These are phyloP conservation scores for Ochotona princeps DNA, from an alignment of 2,113 vertebrate genomes.

Conservation along the genomic window DNA sequence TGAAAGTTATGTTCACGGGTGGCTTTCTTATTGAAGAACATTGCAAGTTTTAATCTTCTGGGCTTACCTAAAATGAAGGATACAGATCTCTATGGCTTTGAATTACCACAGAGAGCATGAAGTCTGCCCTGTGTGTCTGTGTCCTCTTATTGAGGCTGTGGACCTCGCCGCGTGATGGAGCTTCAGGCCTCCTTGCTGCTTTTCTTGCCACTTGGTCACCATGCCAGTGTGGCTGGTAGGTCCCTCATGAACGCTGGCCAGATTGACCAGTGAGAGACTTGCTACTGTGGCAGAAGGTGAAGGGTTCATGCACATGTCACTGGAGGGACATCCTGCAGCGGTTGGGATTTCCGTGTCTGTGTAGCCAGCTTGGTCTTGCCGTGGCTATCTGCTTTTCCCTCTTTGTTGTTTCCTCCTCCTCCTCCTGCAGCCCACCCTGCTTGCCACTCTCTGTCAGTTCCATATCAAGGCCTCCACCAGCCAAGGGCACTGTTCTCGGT, in stretches of 20 bases:
- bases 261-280: too few relatives aligned
- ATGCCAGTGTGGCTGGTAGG: background rate
- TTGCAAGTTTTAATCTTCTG: background rate
- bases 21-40: too few relatives aligned
- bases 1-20: background rate
- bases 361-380: background rate
- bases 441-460: background rate
- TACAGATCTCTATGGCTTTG: too few relatives aligned
- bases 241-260: too few relatives aligned
- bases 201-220: background rate
- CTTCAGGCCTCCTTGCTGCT: background rate
- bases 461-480: background rate
- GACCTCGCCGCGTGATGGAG: too few relatives aligned
- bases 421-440: background rate
- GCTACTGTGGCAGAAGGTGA: background rate
- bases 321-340: background rate
- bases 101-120: rapidly evolving
- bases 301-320: background rate
- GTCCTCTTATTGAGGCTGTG: background rate
- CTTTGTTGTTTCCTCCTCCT: background rate
- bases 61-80: background rate
- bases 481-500: conserved; percentile 32
- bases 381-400: background rate
- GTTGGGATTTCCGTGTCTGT: background rate
- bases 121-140: background rate